Conservation (phyloP, 2,113 vertebrate species). For the Mesembrinibis cayennensis region DNA sequence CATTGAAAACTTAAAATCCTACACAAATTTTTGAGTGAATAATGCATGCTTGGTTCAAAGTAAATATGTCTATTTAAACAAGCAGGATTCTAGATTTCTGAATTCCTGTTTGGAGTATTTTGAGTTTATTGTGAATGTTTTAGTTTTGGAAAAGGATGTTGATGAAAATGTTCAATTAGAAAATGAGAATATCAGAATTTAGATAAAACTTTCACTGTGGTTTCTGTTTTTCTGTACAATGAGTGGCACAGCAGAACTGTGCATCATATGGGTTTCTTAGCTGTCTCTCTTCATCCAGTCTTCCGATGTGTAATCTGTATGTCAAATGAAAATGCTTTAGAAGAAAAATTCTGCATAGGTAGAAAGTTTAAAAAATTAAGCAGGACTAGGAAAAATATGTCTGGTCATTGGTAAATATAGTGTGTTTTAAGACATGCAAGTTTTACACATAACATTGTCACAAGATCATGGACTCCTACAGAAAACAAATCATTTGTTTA, state of each 20-base stretch:
- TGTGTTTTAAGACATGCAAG: background rate
- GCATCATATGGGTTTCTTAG: background rate
- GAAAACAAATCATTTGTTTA: conserved; percentile 56
- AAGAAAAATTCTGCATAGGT: conserved; percentile 35
- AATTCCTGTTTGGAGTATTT: background rate
- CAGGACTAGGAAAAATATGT: conserved; percentile 11
- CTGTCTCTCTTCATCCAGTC: background rate
- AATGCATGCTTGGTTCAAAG: background rate
- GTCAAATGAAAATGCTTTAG: background rate
- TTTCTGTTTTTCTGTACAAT: background rate
- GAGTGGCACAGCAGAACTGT: background rate
- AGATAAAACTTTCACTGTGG: background rate
- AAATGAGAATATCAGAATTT: background rate
- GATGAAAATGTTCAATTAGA: background rate
- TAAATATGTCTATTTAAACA: background rate
- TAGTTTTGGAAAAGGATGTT: background rate
- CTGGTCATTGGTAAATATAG: background rate
- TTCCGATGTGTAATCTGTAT: background rate
- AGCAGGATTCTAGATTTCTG: background rate
- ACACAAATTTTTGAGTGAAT: background rate
- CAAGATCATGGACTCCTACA: conserved; percentile 45
- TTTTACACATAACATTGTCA: conserved; percentile 31
- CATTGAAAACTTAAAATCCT: background rate
- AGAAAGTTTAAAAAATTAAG: conserved; percentile 70
- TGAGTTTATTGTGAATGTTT: background rate